A percentile compares a stretch with the other conserved stretches of the same genome.
These are phyloP conservation scores for Galeopterus variegatus DNA, from an alignment of 2,113 vertebrate genomes.

Conservation along the genomic window DNA sequence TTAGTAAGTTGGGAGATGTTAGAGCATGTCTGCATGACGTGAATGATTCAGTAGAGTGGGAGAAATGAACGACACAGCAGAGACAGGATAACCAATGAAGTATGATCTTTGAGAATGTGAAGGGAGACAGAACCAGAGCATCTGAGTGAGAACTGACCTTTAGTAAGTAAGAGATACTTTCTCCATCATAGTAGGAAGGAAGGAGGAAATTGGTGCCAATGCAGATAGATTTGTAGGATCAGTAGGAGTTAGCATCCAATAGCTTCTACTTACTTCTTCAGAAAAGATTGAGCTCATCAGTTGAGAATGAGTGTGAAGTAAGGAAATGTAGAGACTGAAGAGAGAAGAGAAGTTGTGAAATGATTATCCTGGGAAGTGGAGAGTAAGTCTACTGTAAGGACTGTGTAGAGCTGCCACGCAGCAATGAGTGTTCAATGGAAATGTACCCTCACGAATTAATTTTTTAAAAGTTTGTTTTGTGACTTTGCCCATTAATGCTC, in stretches of 20 bases:
- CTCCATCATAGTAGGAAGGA: neutral
- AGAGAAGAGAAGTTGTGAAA: neutral
- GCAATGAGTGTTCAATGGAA: neutral
- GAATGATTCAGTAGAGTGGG: neutral
- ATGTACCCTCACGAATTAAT: neutral
- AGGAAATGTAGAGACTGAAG: neutral
- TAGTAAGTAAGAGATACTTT: neutral
- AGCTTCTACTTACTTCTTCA: constrained; percentile 19
- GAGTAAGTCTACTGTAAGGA: neutral
- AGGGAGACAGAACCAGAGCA: neutral
- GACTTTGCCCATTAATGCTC: neutral
- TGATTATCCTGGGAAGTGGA: constrained; percentile 2
- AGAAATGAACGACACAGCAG: neutral
- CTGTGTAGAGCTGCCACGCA: neutral
- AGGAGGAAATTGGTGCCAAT: neutral
- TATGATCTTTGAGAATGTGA: neutral
- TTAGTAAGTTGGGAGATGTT: neutral
- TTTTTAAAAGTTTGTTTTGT: neutral
- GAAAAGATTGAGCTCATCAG: neutral
- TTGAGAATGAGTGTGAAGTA: neutral
- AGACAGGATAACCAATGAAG: constrained; percentile 6
- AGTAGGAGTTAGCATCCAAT: neutral
- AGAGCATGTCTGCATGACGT: neutral
- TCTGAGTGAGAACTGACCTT: neutral
- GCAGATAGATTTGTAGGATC: neutral